Percentiles rank a stretch among this genome's conserved stretches.
phyloP scores from a whole-genome alignment of 2,113 vertebrate genomes.

The Arizona elegans region DNA sequence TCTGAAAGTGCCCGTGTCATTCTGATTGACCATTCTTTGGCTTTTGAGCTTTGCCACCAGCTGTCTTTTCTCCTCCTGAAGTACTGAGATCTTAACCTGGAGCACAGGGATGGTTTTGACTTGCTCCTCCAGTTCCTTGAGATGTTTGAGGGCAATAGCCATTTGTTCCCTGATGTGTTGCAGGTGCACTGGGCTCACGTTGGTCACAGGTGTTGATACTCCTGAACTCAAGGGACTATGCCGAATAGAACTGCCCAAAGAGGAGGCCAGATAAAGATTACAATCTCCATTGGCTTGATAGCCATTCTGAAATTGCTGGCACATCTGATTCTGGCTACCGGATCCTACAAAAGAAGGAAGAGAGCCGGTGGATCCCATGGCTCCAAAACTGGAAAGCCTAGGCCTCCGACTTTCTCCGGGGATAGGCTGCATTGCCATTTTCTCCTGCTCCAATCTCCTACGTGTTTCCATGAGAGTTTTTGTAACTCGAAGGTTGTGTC shows the following conservation, averaged over 20 bases:
- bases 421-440: conserved; percentile 77
- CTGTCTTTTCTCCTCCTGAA: conserved; percentile 95
- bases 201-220: conserved; percentile 89
- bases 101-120: conserved; percentile 92
- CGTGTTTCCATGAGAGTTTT: conserved; percentile 98
- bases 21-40: conserved; percentile 70
- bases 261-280: conserved; percentile 75
- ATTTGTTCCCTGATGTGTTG: conserved; percentile 97
- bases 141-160: conserved; percentile 87
- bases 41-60: conserved; percentile 84
- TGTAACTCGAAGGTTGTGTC: conserved; percentile 90
- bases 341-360: conserved; percentile 86
- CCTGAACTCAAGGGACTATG: conserved; percentile 95
- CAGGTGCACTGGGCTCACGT: conserved; percentile 89
- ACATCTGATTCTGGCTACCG: conserved; percentile 65
- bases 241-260: conserved; percentile 88
- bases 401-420: conserved; percentile 82
- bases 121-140: conserved; percentile 94
- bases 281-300: conserved; percentile 82
- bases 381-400: conserved; percentile 89
- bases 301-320: conserved; percentile 81
- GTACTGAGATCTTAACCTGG: conserved; percentile 94
- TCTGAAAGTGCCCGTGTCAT: conserved; percentile 69
- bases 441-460: conserved; percentile 89
- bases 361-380: conserved; percentile 88